Evolutionary conservation across 2,113 vertebrate species (phyloP).

Genomic region (Anoura caudifer): DNA sequence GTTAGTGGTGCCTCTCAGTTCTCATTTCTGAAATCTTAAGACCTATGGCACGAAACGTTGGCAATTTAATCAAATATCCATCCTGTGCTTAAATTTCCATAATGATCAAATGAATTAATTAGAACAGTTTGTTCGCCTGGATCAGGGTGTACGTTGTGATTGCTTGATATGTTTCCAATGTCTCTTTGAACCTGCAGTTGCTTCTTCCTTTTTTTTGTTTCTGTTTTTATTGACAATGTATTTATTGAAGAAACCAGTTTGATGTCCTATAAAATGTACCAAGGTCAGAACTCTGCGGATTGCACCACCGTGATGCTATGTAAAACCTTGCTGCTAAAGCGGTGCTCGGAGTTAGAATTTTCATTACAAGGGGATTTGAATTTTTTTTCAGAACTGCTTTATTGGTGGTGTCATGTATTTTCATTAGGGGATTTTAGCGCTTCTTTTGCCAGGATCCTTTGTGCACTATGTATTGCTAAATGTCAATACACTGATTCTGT

Average conservation of each 20-base stretch:
- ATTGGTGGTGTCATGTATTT: neutral
- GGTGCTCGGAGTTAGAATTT: neutral
- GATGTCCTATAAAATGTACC: neutral
- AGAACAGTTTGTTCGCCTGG: neutral
- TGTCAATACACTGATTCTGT: neutral
- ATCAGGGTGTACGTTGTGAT: neutral
- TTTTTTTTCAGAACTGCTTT: neutral
- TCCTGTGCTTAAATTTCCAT: neutral
- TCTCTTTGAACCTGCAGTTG: neutral
- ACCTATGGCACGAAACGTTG: neutral
- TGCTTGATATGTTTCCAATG: neutral
- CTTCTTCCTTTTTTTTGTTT: neutral
- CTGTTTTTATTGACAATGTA: neutral
- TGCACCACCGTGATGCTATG: accelerated
- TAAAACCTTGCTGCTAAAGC: neutral
- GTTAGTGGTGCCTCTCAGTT: neutral
- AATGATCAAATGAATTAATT: neutral
- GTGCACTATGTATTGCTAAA: neutral
- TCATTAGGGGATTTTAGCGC: neutral
- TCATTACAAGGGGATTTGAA: neutral
- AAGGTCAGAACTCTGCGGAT: neutral
- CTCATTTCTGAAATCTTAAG: neutral
- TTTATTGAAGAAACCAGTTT: neutral
- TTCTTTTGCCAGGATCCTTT: neutral
- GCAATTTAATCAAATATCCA: neutral